phyloP scores from a whole-genome alignment of 2,113 vertebrate genomes.

The Psophia crepitans region DNA sequence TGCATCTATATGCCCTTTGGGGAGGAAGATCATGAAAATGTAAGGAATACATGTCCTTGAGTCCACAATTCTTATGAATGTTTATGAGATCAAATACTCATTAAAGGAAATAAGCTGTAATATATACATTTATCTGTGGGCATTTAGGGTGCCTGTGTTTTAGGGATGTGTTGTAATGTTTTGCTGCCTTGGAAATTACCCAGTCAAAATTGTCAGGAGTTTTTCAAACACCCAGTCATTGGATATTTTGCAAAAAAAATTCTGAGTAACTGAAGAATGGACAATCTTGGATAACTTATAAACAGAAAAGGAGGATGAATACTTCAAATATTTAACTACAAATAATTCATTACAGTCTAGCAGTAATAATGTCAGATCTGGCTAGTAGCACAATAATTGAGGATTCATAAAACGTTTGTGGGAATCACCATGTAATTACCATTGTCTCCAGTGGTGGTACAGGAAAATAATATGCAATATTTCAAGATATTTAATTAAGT shows the following conservation, averaged over 20 bases:
- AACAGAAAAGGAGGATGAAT: not conserved
- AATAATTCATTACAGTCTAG: not conserved
- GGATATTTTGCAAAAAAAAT: not conserved
- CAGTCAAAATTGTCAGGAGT: not conserved
- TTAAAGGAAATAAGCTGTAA: not conserved
- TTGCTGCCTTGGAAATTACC: not conserved
- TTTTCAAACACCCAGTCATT: not conserved
- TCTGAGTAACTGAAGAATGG: not conserved
- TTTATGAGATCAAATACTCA: not conserved
- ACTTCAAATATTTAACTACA: not conserved
- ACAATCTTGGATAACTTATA: not conserved
- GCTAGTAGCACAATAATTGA: constrained; percentile 29
- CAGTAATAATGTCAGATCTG: not conserved
- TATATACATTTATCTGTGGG: not conserved
- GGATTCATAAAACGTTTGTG: constrained; percentile 37
- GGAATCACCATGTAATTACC: constrained; percentile 47
- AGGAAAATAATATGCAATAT: constrained; percentile 55
- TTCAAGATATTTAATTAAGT: constrained; percentile 65
- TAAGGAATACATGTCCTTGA: not conserved
- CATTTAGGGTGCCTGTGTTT: not conserved
- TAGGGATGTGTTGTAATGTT: not conserved
- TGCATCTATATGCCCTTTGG: not conserved
- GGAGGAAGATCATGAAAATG: not conserved
- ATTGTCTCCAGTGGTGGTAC: constrained; percentile 7
- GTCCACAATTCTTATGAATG: not conserved